Evolutionary conservation across 2,113 vertebrate species (phyloP).

Genomic region (Pundamilia nyererei): DNA sequence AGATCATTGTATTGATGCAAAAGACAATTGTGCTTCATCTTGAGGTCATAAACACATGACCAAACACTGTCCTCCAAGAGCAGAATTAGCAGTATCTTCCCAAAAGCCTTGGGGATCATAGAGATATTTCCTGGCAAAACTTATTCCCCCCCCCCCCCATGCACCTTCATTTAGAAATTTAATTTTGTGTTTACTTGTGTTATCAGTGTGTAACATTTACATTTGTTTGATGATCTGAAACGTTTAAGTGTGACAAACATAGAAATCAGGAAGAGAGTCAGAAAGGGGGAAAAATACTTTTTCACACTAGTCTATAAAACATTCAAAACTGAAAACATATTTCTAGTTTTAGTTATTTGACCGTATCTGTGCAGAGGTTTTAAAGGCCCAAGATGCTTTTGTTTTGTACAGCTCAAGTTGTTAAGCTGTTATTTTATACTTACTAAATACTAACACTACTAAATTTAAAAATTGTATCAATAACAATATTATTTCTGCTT

Average conservation of each 20-base stretch:
- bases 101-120: not conserved
- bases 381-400: not conserved
- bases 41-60: not conserved
- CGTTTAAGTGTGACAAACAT: not conserved
- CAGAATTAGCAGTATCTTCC: not conserved
- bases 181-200: not conserved
- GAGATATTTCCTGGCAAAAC: not conserved
- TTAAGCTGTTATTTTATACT: not conserved
- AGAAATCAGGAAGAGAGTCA: not conserved
- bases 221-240: not conserved
- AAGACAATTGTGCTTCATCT: not conserved
- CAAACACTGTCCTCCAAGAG: not conserved
- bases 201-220: not conserved
- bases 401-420: not conserved
- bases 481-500: not conserved
- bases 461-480: not conserved
- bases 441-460: not conserved
- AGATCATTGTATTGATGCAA: not conserved
- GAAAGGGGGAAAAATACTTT: not conserved
- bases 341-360: not conserved
- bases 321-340: not conserved
- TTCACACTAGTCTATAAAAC: not conserved
- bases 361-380: not conserved
- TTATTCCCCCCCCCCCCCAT: rapidly evolving
- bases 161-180: not conserved